Conservation (phyloP, 2,113 vertebrate species). For the Microcebus tavaratra region DNA sequence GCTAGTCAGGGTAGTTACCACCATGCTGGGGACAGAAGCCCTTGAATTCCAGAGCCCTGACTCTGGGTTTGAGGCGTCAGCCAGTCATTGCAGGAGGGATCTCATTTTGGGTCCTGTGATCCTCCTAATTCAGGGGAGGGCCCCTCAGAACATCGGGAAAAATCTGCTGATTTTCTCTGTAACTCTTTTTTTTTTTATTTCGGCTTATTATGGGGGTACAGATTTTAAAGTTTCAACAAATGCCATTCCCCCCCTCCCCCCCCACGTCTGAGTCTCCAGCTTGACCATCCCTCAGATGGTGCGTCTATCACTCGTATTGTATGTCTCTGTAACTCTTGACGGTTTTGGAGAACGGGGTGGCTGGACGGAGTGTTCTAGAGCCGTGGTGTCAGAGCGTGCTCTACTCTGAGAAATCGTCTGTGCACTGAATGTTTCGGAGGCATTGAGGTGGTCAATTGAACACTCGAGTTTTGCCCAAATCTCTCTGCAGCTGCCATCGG, state of each 20-base stretch:
- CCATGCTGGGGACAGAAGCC: neutral
- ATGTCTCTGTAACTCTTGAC: neutral
- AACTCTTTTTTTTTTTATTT: too few species aligned
- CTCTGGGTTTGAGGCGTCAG: neutral
- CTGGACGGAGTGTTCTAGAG: too few species aligned
- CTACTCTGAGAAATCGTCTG: neutral
- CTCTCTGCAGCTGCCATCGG: neutral
- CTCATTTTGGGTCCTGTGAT: too few species aligned
- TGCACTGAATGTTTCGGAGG: neutral
- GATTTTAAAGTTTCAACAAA: too few species aligned
- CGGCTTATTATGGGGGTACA: too few species aligned
- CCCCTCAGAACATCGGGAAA: accelerated
- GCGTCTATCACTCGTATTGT: too few species aligned
- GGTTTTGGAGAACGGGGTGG: accelerated
- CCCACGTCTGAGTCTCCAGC: too few species aligned
- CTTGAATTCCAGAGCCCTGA: neutral
- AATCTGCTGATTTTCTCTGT: neutral
- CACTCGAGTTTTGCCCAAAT: neutral
- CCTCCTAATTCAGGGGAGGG: neutral
- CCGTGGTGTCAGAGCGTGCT: too few species aligned
- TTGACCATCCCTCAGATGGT: too few species aligned
- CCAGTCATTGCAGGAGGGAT: neutral
- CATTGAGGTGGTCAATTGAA: too few species aligned
- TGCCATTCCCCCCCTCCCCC: too few species aligned
- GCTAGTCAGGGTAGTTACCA: neutral